phyloP scores from a whole-genome alignment of 2,797 vertebrate genomes.

The Phyllotis vaccarum region DNA sequence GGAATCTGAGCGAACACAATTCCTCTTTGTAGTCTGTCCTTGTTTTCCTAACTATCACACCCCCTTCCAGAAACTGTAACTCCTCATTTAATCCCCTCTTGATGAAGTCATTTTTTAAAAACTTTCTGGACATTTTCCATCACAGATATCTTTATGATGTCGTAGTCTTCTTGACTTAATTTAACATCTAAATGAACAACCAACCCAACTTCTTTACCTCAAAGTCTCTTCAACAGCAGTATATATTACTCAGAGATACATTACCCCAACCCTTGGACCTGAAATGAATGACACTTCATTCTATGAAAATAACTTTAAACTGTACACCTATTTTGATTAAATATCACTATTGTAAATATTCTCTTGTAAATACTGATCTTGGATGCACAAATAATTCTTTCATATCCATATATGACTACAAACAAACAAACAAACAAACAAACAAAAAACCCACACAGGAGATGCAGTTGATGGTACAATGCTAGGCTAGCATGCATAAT shows the following conservation, averaged over 20 bases:
- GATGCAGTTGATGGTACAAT: not conserved
- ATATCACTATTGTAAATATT: not conserved
- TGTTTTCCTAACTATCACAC: not conserved
- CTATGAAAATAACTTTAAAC: not conserved
- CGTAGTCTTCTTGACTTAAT: conserved; percentile 37
- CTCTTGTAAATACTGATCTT: conserved; percentile 20
- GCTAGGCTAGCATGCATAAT: not conserved
- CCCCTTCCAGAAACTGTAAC: not conserved
- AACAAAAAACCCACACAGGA: not conserved
- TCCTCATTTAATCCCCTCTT: not conserved
- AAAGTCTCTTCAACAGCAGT: conserved; percentile 12
- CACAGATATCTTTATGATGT: not conserved
- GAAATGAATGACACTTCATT: not conserved
- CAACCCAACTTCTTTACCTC: conserved; percentile 22
- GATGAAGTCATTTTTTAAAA: conserved; percentile 9
- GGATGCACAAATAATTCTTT: conserved; percentile 1
- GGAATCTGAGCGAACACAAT: not conserved
- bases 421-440: conserved; percentile 1
- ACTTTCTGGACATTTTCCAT: conserved; percentile 4
- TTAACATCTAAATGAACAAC: conserved; percentile 27
- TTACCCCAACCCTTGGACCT: not conserved
- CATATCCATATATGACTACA: not conserved
- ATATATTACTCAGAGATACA: not conserved
- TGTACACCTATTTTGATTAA: not conserved
- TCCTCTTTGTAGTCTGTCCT: not conserved